These are phyloP conservation scores for Aeoliscus strigatus DNA, from an alignment of 2,797 vertebrate genomes.

Conservation along the genomic window DNA sequence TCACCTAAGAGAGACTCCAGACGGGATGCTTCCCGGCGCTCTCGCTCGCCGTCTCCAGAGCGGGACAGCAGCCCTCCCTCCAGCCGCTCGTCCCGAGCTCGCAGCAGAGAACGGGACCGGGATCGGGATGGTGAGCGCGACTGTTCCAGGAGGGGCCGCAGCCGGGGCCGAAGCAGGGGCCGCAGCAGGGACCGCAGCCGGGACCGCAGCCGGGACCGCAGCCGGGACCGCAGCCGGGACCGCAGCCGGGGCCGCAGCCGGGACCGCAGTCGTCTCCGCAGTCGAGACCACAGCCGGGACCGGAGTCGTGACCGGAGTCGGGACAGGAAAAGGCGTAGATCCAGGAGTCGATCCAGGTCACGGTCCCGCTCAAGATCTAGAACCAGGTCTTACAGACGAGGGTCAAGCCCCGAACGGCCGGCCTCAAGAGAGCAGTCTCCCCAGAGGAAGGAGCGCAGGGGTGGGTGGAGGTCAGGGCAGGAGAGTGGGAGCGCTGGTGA, in stretches of 20 bases:
- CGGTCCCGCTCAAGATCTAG: slow-evolving; percentile 74
- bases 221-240: no score
- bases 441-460: slow-evolving; percentile 80
- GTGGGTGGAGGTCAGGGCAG: slow-evolving; percentile 80
- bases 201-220: no score
- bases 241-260: no score
- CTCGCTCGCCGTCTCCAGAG: slow-evolving; percentile 72
- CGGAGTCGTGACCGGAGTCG: slow-evolving; percentile 73
- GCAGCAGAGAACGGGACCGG: slow-evolving; percentile 73
- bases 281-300: slow-evolving; percentile 70
- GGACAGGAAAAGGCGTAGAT: slow-evolving; percentile 77
- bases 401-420: slow-evolving; percentile 57
- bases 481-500: slow-evolving; percentile 66
- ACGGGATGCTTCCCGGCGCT: slow-evolving; percentile 74
- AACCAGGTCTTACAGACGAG: slow-evolving; percentile 66
- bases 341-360: slow-evolving; percentile 80
- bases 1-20: slow-evolving; percentile 79
- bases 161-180: slow-evolving; percentile 75
- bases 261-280: slow-evolving; percentile 80
- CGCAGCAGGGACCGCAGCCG: no score
- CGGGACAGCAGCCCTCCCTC: slow-evolving; percentile 61
- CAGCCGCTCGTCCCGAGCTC: slow-evolving; percentile 75
- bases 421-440: slow-evolving; percentile 78
- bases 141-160: slow-evolving; percentile 66
- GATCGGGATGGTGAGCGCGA: slow-evolving; percentile 72